Percentiles rank a stretch among this genome's conserved stretches.
Conservation (phyloP, 2,113 vertebrate species). For the Thymallus thymallus region DNA sequence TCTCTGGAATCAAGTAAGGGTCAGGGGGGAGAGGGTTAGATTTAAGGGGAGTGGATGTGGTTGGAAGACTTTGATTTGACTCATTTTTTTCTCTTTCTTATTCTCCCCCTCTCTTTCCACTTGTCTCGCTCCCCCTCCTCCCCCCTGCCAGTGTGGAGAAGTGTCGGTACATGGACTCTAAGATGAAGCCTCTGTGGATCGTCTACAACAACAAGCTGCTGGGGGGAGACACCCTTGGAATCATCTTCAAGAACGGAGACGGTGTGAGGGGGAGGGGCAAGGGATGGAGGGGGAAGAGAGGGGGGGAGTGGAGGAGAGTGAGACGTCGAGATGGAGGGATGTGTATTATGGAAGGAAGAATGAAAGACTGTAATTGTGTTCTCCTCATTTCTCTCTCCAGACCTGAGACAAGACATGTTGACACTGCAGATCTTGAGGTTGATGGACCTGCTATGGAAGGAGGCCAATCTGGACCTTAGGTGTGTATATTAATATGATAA, state of each 20-base stretch:
- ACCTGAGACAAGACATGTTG: constrained; percentile 95
- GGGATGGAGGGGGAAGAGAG: constrained; percentile 44
- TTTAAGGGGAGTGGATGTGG: constrained; percentile 53
- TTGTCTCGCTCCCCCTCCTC: not conserved
- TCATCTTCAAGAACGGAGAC: constrained; percentile 98
- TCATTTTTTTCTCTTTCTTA: not conserved
- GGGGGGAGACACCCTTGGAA: constrained; percentile 85
- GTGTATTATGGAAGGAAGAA: not conserved
- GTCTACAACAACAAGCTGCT: constrained; percentile 94
- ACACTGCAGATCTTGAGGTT: constrained; percentile 92
- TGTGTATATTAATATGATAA: constrained; percentile 42
- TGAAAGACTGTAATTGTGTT: not conserved
- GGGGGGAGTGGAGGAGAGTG: not conserved
- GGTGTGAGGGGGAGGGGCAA: constrained; percentile 98
- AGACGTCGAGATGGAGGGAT: not conserved
- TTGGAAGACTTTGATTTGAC: not conserved
- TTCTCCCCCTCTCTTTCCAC: constrained; percentile 68
- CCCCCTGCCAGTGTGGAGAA: constrained; percentile 83
- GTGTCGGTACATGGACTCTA: constrained; percentile 98
- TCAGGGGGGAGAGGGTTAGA: constrained; percentile 77
- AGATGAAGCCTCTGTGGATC: constrained; percentile 99
- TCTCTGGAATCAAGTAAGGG: constrained; percentile 93
- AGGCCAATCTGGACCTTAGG: constrained; percentile 93
- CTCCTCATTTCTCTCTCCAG: constrained; percentile 56
- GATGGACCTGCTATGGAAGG: constrained; percentile 98